These are phyloP conservation scores for Bembecia ichneumoniformis DNA, from an alignment of 2,888 invertebrate genomes.

Conservation along the genomic window DNA sequence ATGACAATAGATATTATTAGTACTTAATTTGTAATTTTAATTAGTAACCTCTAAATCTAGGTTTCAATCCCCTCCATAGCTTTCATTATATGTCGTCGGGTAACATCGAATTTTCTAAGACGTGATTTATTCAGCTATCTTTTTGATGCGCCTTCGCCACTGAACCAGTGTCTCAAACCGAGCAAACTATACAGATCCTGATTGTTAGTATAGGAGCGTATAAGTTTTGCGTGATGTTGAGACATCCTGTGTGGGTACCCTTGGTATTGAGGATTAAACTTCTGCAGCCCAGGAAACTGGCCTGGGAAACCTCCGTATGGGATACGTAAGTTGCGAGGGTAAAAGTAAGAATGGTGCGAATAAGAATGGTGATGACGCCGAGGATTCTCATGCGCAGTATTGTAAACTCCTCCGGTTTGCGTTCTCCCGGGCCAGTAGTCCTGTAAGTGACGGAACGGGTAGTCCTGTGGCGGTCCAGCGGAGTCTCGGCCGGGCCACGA, in stretches of 20 bases:
- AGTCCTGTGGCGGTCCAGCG: constrained; percentile 49
- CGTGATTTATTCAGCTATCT: constrained; percentile 48
- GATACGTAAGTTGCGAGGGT: constrained; percentile 34
- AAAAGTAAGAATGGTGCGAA: constrained; percentile 40
- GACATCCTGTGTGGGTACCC: constrained; percentile 39
- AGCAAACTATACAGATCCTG: constrained; percentile 61
- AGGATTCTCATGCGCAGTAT: constrained; percentile 48
- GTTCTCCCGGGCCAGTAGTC: constrained; percentile 61
- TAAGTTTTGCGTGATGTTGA: constrained; percentile 36
- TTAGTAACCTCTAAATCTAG: not conserved
- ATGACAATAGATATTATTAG: not conserved
- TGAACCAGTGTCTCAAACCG: constrained; percentile 64
- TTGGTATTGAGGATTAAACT: constrained; percentile 38
- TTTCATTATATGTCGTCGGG: constrained; percentile 68
- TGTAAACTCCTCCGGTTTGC: constrained; percentile 53
- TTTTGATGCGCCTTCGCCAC: constrained; percentile 58
- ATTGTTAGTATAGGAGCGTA: constrained; percentile 37
- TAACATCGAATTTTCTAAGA: constrained; percentile 64
- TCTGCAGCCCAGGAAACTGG: constrained; percentile 29
- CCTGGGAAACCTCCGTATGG: constrained; percentile 22
- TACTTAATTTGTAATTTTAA: not conserved
- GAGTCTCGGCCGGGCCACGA: constrained; percentile 54
- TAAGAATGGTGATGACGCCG: constrained; percentile 61
- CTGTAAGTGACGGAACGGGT: constrained; percentile 59
- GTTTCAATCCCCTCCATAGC: constrained; percentile 45